Conservation (phyloP, 1,140 invertebrate species). For the Asobara japonica region DNA sequence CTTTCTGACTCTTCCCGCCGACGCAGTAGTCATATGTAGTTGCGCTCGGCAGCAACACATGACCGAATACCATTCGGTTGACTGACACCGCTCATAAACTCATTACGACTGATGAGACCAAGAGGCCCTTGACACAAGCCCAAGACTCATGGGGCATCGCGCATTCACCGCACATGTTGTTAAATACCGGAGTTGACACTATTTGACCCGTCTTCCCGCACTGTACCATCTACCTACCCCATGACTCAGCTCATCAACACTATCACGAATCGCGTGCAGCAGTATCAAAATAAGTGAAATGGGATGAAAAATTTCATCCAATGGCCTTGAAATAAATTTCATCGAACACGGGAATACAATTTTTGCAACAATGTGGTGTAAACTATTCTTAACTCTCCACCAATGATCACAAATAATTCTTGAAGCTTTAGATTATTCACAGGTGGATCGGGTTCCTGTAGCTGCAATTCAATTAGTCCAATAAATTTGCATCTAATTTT, state of each 20-base stretch:
- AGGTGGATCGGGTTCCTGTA: no score
- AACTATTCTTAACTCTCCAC: no score
- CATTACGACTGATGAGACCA: slow-evolving; percentile 45
- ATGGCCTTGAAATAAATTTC: no score
- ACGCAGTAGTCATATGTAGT: background rate
- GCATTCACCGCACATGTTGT: slow-evolving; percentile 48
- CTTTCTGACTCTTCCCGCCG: background rate
- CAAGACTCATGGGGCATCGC: slow-evolving; percentile 42
- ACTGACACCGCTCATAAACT: slow-evolving; percentile 52
- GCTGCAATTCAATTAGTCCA: no score
- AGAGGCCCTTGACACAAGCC: slow-evolving; percentile 53
- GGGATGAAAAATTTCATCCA: no score
- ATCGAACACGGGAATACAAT: no score
- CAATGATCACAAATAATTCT: no score
- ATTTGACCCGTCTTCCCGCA: slow-evolving; percentile 59
- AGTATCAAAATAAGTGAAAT: background rate
- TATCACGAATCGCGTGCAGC: background rate
- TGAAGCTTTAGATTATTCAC: no score
- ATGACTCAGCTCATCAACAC: background rate
- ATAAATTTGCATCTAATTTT: no score
- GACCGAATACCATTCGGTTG: slow-evolving; percentile 36
- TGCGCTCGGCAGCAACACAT: background rate
- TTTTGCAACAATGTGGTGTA: no score
- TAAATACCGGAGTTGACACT: slow-evolving; percentile 63
- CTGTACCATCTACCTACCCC: background rate